phyloP scores from a whole-genome alignment of 2,113 vertebrate genomes.

The Echinops telfairi region DNA sequence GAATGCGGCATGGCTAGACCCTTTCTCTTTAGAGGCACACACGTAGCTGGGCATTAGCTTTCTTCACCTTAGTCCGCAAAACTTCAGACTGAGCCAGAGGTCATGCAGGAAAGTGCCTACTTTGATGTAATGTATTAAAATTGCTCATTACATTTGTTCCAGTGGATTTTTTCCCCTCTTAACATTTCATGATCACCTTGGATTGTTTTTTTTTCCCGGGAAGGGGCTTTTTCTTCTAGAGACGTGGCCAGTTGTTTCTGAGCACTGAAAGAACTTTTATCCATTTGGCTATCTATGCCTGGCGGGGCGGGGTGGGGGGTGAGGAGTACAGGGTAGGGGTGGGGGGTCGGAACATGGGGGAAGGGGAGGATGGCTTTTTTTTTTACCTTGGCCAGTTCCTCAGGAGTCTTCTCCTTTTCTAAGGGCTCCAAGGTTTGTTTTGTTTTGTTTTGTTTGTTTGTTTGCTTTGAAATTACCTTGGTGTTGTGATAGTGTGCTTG shows the following conservation, averaged over 20 bases:
- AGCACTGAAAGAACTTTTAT: not conserved
- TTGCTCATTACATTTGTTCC: not conserved
- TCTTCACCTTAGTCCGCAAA: not conserved
- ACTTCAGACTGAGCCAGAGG: not conserved
- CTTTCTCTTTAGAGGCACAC: not conserved
- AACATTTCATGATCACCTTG: not conserved
- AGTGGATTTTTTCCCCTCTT: not conserved
- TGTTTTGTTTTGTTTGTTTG: no score
- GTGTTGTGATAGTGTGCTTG: not conserved
- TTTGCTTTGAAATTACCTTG: not conserved
- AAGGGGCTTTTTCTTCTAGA: not conserved
- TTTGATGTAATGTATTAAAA: not conserved
- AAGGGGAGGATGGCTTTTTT: not conserved
- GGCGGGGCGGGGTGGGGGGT: not conserved
- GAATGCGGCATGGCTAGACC: not conserved
- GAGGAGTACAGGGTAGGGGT: not conserved
- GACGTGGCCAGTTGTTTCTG: not conserved
- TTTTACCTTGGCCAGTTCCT: not conserved
- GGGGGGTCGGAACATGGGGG: no score
- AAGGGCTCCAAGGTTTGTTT: not conserved
- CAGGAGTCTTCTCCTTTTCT: not conserved
- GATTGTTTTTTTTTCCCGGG: slow-evolving; percentile 31
- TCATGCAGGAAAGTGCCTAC: not conserved
- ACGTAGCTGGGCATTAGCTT: not conserved
- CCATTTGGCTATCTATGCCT: not conserved